Base-by-base conservation (phyloP, 2,113 vertebrate species). In the Desmodus rotundus region DNA sequence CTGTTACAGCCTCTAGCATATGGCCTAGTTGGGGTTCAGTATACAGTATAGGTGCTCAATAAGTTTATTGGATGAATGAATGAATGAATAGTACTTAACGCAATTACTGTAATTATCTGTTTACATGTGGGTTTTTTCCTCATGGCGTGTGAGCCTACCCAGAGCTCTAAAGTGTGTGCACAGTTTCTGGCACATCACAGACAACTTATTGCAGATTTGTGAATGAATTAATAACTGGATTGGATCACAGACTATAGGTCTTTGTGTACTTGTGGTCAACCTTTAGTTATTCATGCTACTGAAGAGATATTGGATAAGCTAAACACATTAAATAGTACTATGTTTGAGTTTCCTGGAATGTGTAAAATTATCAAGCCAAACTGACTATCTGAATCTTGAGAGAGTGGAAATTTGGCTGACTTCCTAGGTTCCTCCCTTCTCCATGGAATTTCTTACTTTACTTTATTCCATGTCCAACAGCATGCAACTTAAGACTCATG, bases 351-450 rank as follows among this genome's bases (percentile, higher is more conserved):
- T 95, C 87, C 93, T 97, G 91, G 93, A 97, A 96, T 96, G 95
- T 97, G 87, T 86, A 65, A 97, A 96, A 91, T 93, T 86, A 89
- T 94, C 96, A 96, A 96, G 96, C 77, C 95, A 97, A 97, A 86
- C 36, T 95, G 87, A 94, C 85, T 95, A 7, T 95, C 80, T 81
- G 72, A 94, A 81, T 96, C 77, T 96, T 91, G 95, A 95, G 86
- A 96, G 38, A 89, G 41, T 95, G 58, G 96, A 96, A 96, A 97
- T 96, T 95, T 96, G 97, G 94, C 95, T 90, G 81, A 65, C 58
- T 93, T 93, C 95, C 41, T 90, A 24, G 87, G 95, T 96, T 96
- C 96, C 95, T 95, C 95, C 95, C 92, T 97, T 96, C 93, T 88
- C 95, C 65, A 77, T 63, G 90, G 70, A 96, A 93, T 93, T 96